A percentile compares a stretch with the other conserved stretches of the same genome.
phyloP scores from a whole-genome alignment of 2,797 vertebrate species.

The Carapus acus region DNA sequence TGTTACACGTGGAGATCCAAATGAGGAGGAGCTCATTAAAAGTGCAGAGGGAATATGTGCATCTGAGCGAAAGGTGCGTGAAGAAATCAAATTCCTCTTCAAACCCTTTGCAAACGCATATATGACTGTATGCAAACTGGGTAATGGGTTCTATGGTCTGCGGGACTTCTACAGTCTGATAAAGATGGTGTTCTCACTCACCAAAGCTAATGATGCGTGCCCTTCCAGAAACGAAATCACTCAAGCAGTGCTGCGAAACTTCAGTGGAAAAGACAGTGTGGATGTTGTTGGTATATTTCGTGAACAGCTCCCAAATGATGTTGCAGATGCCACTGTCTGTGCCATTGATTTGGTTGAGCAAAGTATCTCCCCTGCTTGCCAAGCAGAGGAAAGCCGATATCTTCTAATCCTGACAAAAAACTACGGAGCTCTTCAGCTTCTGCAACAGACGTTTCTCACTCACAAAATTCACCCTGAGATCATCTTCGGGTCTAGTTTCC shows the following conservation, averaged over 20 bases:
- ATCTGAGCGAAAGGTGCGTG: constrained; percentile 67
- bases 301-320: constrained; percentile 11
- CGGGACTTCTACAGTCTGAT: constrained; percentile 91
- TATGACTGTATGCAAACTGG: constrained; percentile 68
- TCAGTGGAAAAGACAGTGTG: constrained; percentile 78
- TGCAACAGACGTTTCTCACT: constrained; percentile 71
- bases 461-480: constrained; percentile 74
- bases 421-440: constrained; percentile 81
- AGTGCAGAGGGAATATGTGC: constrained; percentile 83
- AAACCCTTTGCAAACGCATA: constrained; percentile 77
- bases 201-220: constrained; percentile 51
- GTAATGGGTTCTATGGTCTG: constrained; percentile 85
- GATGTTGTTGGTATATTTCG: constrained; percentile 73
- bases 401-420: constrained; percentile 84
- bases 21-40: constrained; percentile 70
- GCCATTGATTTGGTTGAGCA: constrained; percentile 71
- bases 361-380: constrained; percentile 66
- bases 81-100: constrained; percentile 71
- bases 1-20: constrained; percentile 75
- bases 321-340: constrained; percentile 55
- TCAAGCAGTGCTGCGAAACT: constrained; percentile 79
- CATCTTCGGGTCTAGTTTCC: constrained; percentile 90
- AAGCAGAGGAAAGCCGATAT: constrained; percentile 77
- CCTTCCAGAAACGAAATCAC: constrained; percentile 67
- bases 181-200: constrained; percentile 81